Evolutionary conservation across 2,888 invertebrate genomes (phyloP).

Genomic region (Neoitamus cyanurus): DNA sequence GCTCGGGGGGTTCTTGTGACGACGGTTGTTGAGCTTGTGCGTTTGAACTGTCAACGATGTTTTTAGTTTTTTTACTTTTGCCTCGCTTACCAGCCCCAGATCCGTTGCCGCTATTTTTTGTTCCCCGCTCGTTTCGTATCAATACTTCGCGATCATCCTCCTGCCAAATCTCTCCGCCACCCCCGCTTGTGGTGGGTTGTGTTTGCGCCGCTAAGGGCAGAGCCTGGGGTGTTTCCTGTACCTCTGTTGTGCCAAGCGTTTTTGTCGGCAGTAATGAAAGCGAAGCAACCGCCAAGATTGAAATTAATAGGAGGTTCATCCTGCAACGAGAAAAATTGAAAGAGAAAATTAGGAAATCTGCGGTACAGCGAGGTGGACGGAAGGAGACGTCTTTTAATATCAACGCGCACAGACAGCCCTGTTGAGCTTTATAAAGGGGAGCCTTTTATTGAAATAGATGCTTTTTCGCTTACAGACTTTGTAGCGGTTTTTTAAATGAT

Average conservation of each 20-base stretch:
- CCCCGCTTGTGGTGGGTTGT: conserved; percentile 60
- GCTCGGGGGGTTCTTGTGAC: neutral
- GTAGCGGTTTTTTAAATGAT: neutral
- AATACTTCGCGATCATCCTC: conserved; percentile 83
- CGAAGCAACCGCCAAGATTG: conserved; percentile 60
- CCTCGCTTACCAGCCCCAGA: conserved; percentile 58
- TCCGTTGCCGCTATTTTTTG: conserved; percentile 76
- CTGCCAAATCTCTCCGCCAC: conserved; percentile 77
- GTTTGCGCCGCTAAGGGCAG: conserved; percentile 64
- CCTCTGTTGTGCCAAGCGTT: conserved; percentile 63
- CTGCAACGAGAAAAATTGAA: conserved; percentile 23
- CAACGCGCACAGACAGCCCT: neutral
- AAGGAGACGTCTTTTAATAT: neutral
- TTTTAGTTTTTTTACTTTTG: conserved; percentile 59
- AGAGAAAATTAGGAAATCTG: conserved; percentile 17
- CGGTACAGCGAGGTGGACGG: neutral
- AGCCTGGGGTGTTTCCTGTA: conserved; percentile 65
- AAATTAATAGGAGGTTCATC: conserved; percentile 41
- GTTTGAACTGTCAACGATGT: conserved; percentile 44
- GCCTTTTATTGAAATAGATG: neutral
- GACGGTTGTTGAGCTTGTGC: conserved; percentile 1
- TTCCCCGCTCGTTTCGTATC: conserved; percentile 82
- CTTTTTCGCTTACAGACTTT: neutral
- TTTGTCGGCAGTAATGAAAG: conserved; percentile 61
- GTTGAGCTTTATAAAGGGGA: neutral